Percentiles rank a stretch among this genome's conserved stretches.
Evolutionary conservation across 2,113 vertebrate species (phyloP).

Genomic region (Deroptyus accipitrinus): DNA sequence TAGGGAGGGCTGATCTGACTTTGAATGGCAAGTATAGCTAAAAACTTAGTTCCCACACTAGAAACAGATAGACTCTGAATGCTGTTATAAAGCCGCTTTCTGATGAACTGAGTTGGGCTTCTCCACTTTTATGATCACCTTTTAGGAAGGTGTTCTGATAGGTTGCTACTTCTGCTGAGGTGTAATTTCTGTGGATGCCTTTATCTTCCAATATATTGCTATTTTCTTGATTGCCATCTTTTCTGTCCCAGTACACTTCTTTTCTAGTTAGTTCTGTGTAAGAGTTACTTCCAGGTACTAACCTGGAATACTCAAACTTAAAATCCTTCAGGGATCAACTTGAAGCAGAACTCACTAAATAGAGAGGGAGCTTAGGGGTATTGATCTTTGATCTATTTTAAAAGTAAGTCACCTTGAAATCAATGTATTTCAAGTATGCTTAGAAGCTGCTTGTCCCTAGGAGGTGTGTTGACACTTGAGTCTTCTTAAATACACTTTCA

Average conservation of each 20-base stretch:
- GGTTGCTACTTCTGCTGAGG: background rate
- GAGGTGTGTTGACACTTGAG: background rate
- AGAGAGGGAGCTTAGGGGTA: background rate
- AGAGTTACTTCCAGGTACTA: background rate
- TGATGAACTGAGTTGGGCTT: background rate
- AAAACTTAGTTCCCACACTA: background rate
- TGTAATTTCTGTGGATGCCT: background rate
- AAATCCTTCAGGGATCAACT: background rate
- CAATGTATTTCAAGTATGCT: background rate
- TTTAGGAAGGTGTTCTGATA: background rate
- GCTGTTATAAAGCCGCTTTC: background rate
- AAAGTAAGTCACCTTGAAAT: background rate
- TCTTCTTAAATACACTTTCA: background rate
- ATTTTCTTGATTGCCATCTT: background rate
- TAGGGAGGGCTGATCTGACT: background rate
- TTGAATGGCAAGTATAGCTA: background rate
- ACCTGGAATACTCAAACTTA: background rate
- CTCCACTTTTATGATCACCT: background rate
- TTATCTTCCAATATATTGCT: background rate
- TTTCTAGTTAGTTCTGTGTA: background rate
- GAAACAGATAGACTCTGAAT: background rate
- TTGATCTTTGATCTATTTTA: background rate
- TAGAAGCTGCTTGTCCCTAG: background rate
- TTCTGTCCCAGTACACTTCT: background rate
- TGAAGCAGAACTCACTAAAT: background rate